These are phyloP conservation scores for Junonia oenone DNA, from an alignment of 2,888 invertebrate species.

Conservation along the genomic window DNA sequence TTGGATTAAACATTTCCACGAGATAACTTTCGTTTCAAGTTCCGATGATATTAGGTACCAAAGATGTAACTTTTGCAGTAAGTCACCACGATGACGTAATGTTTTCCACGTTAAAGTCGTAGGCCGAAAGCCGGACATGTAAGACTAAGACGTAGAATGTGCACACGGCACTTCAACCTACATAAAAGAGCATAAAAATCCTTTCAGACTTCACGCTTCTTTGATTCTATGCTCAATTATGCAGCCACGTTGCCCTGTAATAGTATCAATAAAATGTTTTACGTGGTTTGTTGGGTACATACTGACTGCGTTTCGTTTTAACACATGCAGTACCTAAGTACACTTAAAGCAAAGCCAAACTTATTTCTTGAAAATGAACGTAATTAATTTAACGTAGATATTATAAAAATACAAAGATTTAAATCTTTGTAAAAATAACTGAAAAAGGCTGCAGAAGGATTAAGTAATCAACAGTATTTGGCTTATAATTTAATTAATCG, in stretches of 20 bases:
- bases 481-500: background rate
- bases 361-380: too few relatives aligned
- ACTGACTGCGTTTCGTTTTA: too few relatives aligned
- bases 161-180: slow-evolving; percentile 75
- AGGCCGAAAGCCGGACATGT: slow-evolving; percentile 67
- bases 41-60: slow-evolving; percentile 23
- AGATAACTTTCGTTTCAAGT: slow-evolving; percentile 22
- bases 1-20: slow-evolving; percentile 2
- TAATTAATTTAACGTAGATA: too few relatives aligned
- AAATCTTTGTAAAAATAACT: too few relatives aligned
- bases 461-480: background rate
- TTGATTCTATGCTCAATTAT: slow-evolving; percentile 34
- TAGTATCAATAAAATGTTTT: slow-evolving; percentile 1
- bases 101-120: slow-evolving; percentile 56
- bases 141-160: slow-evolving; percentile 54
- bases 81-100: slow-evolving; percentile 62
- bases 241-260: slow-evolving; percentile 1
- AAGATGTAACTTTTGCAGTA: slow-evolving; percentile 28
- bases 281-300: too few relatives aligned
- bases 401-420: too few relatives aligned
- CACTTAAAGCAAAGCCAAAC: too few relatives aligned
- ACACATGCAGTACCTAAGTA: background rate
- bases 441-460: too few relatives aligned
- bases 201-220: slow-evolving; percentile 51
- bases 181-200: slow-evolving; percentile 65